Percentiles rank a stretch among this genome's conserved stretches.
phyloP scores from a whole-genome alignment of 2,797 vertebrate genomes.

The Crenuchus spilurus region DNA sequence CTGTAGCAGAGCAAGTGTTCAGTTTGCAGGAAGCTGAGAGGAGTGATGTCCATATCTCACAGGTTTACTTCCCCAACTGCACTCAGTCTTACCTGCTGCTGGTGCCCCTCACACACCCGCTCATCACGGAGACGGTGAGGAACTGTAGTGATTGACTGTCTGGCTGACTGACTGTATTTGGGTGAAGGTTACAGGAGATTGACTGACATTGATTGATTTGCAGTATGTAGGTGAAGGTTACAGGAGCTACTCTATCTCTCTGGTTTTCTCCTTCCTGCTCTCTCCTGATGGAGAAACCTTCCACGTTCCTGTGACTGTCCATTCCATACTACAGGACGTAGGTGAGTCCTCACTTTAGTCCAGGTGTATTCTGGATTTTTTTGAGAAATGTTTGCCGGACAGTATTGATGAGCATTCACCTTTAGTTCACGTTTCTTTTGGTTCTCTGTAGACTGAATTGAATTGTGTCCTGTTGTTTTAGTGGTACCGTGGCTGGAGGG shows the following conservation, averaged over 20 bases:
- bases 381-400: too few species aligned
- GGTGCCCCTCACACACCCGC: constrained; percentile 68
- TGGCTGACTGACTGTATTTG: too few species aligned
- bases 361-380: neutral
- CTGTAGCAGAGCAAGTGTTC: constrained; percentile 60
- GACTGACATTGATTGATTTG: neutral
- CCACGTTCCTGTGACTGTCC: constrained; percentile 38
- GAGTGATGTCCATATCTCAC: constrained; percentile 59
- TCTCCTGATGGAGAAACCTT: constrained; percentile 47
- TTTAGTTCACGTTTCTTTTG: too few species aligned
- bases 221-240: constrained; percentile 54
- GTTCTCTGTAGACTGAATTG: too few species aligned
- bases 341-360: constrained; percentile 39
- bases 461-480: too few species aligned
- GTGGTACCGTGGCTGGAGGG: constrained; percentile 56
- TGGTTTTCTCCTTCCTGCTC: constrained; percentile 49
- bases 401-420: too few species aligned
- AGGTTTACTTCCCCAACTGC: constrained; percentile 63
- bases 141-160: neutral
- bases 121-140: constrained; percentile 61
- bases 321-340: constrained; percentile 48
- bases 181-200: too few species aligned
- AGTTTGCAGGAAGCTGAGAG: constrained; percentile 55
- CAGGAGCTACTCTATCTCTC: constrained; percentile 52
- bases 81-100: constrained; percentile 68